Conservation (phyloP, 2,797 vertebrate genomes). For the Sphenodon punctatus region DNA sequence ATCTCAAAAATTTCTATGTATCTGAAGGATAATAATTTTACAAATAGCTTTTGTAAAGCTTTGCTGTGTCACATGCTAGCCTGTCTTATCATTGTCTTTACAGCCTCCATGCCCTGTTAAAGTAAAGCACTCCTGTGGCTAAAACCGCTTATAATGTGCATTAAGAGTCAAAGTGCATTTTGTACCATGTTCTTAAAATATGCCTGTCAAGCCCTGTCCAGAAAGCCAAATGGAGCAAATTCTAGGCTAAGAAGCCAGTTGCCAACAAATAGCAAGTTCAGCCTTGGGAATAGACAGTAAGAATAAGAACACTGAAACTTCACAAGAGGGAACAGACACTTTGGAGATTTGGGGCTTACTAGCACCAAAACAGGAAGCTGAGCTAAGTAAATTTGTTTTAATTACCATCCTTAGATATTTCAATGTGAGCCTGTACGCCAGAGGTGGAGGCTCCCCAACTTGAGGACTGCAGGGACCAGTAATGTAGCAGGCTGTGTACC, state of each 20-base stretch:
- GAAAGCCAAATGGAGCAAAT: neutral
- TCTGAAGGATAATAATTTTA: neutral
- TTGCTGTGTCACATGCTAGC: neutral
- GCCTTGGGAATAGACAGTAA: no score
- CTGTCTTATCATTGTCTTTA: neutral
- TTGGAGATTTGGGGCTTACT: no score
- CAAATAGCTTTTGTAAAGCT: neutral
- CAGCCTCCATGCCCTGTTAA: neutral
- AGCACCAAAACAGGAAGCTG: no score
- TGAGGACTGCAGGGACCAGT: no score
- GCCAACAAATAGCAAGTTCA: neutral
- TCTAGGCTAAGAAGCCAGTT: neutral
- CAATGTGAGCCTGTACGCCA: no score
- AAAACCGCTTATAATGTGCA: neutral
- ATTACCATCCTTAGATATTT: no score
- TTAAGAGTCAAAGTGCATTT: neutral
- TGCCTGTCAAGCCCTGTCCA: neutral
- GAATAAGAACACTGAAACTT: no score
- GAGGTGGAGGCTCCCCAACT: no score
- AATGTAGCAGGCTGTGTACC: no score
- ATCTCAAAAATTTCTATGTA: neutral
- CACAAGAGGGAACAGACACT: no score
- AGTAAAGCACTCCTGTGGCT: neutral
- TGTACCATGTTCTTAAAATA: neutral
- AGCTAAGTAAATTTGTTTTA: no score